Evolutionary conservation across 2,888 invertebrate genomes (phyloP).

Genomic region (Drosophila fulvimacula): DNA sequence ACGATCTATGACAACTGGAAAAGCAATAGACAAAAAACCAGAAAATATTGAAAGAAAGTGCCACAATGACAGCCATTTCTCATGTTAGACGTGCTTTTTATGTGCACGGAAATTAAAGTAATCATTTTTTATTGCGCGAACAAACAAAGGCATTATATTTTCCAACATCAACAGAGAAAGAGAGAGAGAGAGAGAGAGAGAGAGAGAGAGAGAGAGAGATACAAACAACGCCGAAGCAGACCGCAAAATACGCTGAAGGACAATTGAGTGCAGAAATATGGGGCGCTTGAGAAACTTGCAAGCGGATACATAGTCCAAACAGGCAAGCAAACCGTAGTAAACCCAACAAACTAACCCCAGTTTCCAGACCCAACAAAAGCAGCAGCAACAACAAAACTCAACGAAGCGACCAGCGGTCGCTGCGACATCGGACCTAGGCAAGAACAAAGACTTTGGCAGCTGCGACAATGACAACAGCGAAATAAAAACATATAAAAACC

Average conservation of each 20-base stretch:
- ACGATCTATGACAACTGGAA: constrained; percentile 17
- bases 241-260: constrained; percentile 74
- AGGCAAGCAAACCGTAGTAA: constrained; percentile 34
- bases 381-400: constrained; percentile 11
- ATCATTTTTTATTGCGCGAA: constrained; percentile 79
- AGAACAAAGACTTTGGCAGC: constrained; percentile 81
- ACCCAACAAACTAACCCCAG: constrained; percentile 27
- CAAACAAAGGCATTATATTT: constrained; percentile 80
- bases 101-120: constrained; percentile 79
- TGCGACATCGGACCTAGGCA: constrained; percentile 46
- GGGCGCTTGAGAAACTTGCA: constrained; percentile 63
- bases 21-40: background rate
- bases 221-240: constrained; percentile 23
- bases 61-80: constrained; percentile 72
- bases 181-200: background rate
- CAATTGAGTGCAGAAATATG: constrained; percentile 78
- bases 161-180: constrained; percentile 43
- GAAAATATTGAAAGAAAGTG: constrained; percentile 38
- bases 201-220: background rate
- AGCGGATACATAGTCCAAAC: constrained; percentile 65
- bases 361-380: constrained; percentile 6
- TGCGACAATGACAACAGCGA: constrained; percentile 75
- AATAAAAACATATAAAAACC: constrained; percentile 74
- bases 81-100: constrained; percentile 75
- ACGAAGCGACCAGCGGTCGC: constrained; percentile 42